Percentiles rank a stretch among this genome's conserved stretches.
Conservation (phyloP, 1,140 invertebrate genomes). For the Sipha flava region DNA sequence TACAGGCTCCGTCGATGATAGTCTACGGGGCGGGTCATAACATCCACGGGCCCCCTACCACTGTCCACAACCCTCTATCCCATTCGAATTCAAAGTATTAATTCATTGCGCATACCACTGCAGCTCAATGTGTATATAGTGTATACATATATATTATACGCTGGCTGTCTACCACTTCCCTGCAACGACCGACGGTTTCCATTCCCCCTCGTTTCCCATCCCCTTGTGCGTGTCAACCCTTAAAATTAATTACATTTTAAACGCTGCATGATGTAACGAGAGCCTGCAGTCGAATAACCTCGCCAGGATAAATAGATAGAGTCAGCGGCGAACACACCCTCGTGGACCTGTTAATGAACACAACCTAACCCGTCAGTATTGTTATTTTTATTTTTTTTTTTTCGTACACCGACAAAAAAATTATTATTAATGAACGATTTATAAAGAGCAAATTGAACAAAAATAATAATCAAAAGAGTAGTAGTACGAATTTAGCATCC, state of each 20-base stretch:
- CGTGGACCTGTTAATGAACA: not conserved
- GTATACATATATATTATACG: too few species aligned
- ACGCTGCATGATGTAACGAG: not conserved
- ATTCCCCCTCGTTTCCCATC: too few species aligned
- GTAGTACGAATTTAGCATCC: not conserved
- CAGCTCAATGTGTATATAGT: too few species aligned
- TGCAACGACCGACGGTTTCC: too few species aligned
- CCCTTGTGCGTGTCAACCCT: not conserved
- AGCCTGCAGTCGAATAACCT: not conserved
- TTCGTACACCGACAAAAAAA: not conserved
- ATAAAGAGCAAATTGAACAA: not conserved
- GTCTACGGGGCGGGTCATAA: not conserved
- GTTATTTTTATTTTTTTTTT: too few species aligned
- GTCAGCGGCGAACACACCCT: not conserved
- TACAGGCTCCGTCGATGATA: not conserved
- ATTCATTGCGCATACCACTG: not conserved
- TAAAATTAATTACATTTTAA: conserved; percentile 3
- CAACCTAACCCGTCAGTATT: not conserved
- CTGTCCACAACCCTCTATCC: not conserved
- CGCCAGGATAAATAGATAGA: not conserved
- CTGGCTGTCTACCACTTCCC: too few species aligned
- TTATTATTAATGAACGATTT: not conserved
- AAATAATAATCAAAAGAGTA: not conserved
- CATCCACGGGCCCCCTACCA: not conserved
- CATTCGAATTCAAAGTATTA: not conserved